Percentiles rank a stretch among this genome's conserved stretches.
Conservation (phyloP, 35 echinoderm and acorn worm genomes). For the Strongylocentrotus purpuratus region DNA sequence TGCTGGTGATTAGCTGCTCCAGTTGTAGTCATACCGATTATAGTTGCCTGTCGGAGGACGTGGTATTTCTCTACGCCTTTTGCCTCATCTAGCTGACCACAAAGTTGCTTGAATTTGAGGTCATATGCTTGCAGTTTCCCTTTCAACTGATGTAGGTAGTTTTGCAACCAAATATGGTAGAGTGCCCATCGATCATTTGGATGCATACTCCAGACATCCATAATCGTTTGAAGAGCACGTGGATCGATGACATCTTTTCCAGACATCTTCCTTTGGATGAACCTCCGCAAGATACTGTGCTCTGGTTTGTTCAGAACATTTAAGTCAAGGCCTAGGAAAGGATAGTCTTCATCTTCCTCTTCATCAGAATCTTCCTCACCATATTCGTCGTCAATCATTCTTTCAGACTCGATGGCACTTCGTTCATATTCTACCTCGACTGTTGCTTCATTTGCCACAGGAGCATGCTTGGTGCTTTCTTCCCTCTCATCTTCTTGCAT, state of each 20-base stretch:
- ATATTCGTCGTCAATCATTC: constrained; percentile 56
- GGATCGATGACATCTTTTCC: constrained; percentile 1
- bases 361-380: background rate
- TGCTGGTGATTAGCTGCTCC: constrained; percentile 71
- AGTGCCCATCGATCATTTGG: constrained; percentile 70
- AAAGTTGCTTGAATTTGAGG: constrained; percentile 52
- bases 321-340: background rate
- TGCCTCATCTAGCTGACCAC: constrained; percentile 56
- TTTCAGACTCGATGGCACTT: constrained; percentile 27
- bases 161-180: constrained; percentile 62
- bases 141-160: background rate
- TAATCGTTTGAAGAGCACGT: background rate
- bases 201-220: constrained; percentile 57
- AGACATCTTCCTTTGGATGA: background rate
- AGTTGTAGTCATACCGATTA: constrained; percentile 94
- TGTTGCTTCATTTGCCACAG: background rate
- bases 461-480: background rate
- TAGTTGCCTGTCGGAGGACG: constrained; percentile 55
- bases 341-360: background rate
- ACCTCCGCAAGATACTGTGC: background rate
- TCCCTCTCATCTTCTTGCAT: constrained; percentile 1
- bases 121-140: background rate
- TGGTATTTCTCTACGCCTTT: constrained; percentile 56
- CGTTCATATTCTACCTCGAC: constrained; percentile 51
- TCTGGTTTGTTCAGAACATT: background rate